These are phyloP conservation scores for human DNA, from an alignment of 2,113 vertebrate species.

Conservation along the genomic window GRCh38 chrX:128940501-128941000, in stretches of 20 bases:
- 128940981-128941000: not conserved
- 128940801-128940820: constrained; percentile 53
- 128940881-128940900: constrained; percentile 43
- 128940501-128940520: constrained; percentile 33
- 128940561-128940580: constrained; percentile 74
- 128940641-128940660: constrained; percentile 59
- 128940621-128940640: constrained; percentile 63
- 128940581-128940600: constrained; percentile 52
- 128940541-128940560: constrained; percentile 16
- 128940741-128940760: constrained; percentile 46
- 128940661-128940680: constrained; percentile 73
- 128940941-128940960: constrained; percentile 59
- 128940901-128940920: not conserved
- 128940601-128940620: constrained; percentile 48
- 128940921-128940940: constrained; percentile 16
- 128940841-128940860: constrained; percentile 29
- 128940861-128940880: constrained; percentile 24
- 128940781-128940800: constrained; percentile 28
- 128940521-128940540: not conserved
- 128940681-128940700: constrained; percentile 50
- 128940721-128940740: constrained; percentile 40
- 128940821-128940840: constrained; percentile 50
- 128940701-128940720: constrained; percentile 63
- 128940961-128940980: constrained; percentile 24
- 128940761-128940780: constrained; percentile 27